Conservation (phyloP, 2,888 invertebrate genomes). For the Hemistola chrysoprasaria region DNA sequence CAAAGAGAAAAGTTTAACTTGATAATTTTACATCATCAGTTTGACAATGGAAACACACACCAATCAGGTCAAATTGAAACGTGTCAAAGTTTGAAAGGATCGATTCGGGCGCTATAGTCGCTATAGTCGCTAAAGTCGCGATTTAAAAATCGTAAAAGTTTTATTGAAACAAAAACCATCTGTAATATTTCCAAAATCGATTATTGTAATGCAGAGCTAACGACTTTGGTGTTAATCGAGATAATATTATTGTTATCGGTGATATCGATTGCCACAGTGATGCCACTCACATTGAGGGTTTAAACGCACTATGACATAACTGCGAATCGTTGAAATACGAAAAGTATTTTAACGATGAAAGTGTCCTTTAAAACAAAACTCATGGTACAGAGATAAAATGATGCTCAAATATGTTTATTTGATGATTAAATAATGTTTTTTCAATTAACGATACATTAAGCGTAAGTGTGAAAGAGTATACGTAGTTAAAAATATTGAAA, state of each 20-base stretch:
- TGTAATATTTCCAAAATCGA: conserved; percentile 37
- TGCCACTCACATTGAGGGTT: conserved; percentile 20
- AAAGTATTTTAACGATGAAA: too few species aligned
- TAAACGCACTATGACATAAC: background rate
- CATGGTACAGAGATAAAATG: too few species aligned
- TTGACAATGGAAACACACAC: conserved; percentile 47
- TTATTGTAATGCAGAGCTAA: conserved; percentile 29
- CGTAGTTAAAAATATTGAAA: too few species aligned
- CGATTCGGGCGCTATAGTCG: conserved; percentile 42
- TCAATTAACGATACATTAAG: too few species aligned
- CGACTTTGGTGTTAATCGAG: conserved; percentile 31
- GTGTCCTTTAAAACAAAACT: too few species aligned
- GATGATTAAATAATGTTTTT: too few species aligned
- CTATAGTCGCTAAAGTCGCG: conserved; percentile 45
- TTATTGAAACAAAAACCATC: conserved; percentile 52
- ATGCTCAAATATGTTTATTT: too few species aligned
- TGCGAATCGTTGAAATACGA: background rate
- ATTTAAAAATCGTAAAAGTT: conserved; percentile 70
- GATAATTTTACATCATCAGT: background rate
- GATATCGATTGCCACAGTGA: conserved; percentile 21
- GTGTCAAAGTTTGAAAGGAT: conserved; percentile 71
- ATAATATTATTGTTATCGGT: conserved; percentile 22
- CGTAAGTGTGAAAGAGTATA: too few species aligned
- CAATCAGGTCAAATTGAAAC: conserved; percentile 50
- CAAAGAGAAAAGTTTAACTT: too few species aligned